Conservation (phyloP, 1,140 invertebrate species). For the Venturia canescens region DNA sequence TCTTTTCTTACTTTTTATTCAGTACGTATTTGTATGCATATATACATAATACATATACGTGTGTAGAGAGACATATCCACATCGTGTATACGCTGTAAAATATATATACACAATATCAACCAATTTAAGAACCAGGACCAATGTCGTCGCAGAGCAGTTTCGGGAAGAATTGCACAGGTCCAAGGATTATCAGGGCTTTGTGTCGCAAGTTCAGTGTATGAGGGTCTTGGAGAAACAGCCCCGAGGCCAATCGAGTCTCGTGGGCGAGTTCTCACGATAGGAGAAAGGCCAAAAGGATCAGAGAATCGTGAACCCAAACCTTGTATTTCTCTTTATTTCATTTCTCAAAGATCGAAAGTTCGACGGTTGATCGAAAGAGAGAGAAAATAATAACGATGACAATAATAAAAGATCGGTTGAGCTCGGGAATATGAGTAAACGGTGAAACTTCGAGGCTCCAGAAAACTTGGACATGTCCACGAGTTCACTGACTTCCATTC, state of each 20-base stretch:
- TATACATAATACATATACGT: not conserved
- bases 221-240: not conserved
- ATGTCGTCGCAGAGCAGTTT: slow-evolving; percentile 9
- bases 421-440: not conserved
- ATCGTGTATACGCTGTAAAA: not conserved
- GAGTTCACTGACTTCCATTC: not conserved
- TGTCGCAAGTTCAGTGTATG: not conserved
- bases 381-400: not conserved
- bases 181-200: slow-evolving; percentile 13
- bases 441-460: not conserved
- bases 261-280: slow-evolving; percentile 16
- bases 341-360: not conserved
- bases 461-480: not conserved
- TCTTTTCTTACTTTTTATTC: not conserved
- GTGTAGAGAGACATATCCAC: not conserved
- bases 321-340: not conserved
- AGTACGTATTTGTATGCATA: not conserved
- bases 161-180: slow-evolving; percentile 8
- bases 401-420: not conserved
- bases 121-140: not conserved
- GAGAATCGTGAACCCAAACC: slow-evolving; percentile 11
- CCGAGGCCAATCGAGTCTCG: slow-evolving; percentile 23
- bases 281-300: slow-evolving; percentile 24
- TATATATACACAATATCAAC: not conserved
- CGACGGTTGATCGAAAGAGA: slow-evolving; percentile 1